phyloP scores from a whole-genome alignment of 1,140 invertebrate species.

The Orchestia grillus region DNA sequence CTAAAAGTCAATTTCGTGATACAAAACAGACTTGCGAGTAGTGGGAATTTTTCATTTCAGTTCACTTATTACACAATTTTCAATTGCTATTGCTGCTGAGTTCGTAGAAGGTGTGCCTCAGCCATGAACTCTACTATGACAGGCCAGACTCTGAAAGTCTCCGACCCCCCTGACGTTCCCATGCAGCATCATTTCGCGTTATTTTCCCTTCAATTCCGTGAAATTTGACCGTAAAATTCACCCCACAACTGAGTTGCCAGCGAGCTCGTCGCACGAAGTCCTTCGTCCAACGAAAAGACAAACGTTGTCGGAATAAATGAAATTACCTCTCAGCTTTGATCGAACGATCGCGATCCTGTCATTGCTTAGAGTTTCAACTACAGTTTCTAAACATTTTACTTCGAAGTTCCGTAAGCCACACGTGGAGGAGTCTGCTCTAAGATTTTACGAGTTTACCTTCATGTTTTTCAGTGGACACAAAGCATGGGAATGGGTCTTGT shows the following conservation, averaged over 20 bases:
- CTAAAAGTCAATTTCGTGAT: not conserved
- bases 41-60: not conserved
- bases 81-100: not conserved
- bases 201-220: not conserved
- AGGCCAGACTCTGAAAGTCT: not conserved
- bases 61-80: not conserved
- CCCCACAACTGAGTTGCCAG: not conserved
- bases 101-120: not conserved
- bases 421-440: not conserved
- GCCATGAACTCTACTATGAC: not conserved
- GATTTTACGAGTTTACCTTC: not conserved
- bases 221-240: not conserved
- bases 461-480: not conserved
- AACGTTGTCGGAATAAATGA: not conserved
- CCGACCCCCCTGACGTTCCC: not conserved
- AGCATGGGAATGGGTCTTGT: not conserved
- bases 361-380: not conserved
- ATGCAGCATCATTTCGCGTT: not conserved
- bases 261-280: not conserved
- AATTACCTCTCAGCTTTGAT: not conserved
- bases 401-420: not conserved
- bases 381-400: not conserved
- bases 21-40: not conserved
- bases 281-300: not conserved
- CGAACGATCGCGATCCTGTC: not conserved